Evolutionary conservation across 1,140 invertebrate species (phyloP).

Genomic region (Brachionus rubens): DNA sequence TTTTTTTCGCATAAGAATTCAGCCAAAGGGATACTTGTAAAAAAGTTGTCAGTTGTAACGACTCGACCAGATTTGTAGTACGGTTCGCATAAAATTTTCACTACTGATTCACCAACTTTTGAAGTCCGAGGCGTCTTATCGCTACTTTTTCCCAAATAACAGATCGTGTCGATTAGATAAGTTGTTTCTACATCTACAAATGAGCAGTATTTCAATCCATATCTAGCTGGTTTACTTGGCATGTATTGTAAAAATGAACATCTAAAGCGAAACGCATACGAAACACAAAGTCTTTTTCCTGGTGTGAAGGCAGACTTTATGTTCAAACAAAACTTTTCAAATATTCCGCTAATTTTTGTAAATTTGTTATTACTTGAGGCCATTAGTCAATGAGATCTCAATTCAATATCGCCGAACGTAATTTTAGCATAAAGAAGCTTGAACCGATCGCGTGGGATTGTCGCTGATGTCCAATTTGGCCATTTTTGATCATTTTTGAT

Average conservation of each 20-base stretch:
- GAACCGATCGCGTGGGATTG: neutral
- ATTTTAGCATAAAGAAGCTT: neutral
- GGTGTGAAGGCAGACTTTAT: neutral
- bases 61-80: neutral
- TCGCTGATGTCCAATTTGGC: neutral
- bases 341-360: neutral
- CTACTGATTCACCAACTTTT: neutral
- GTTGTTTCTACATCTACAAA: neutral
- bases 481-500: no score
- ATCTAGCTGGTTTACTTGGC: neutral
- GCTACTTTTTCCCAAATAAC: neutral
- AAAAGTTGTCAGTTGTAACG: slow-evolving; percentile 6
- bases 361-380: neutral
- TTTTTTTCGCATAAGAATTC: neutral
- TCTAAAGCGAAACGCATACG: neutral
- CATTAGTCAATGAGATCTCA: neutral
- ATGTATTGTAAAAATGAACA: slow-evolving; percentile 5
- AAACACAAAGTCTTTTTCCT: neutral
- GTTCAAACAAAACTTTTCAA: neutral
- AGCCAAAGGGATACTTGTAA: neutral
- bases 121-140: neutral
- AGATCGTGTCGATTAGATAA: neutral
- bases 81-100: neutral
- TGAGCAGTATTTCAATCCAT: neutral
- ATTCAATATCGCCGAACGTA: slow-evolving; percentile 16